Percentiles rank a stretch among this genome's conserved stretches.
Evolutionary conservation across 2,113 vertebrate genomes (phyloP).

Genomic region (Syngnathus floridae): DNA sequence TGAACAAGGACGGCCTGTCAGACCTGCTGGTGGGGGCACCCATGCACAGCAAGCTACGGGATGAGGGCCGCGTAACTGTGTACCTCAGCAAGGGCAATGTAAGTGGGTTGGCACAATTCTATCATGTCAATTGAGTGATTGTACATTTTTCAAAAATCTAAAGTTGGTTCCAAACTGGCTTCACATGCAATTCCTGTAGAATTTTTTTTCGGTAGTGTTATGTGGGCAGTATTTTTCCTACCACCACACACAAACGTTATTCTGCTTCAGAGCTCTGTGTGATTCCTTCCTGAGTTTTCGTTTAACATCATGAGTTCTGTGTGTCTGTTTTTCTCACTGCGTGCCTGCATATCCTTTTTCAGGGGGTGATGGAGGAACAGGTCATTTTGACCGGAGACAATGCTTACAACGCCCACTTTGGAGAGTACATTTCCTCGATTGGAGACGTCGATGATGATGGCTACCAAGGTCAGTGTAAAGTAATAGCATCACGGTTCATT

Average conservation of each 20-base stretch:
- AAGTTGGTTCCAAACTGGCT: background rate
- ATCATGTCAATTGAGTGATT: background rate
- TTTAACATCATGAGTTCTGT: background rate
- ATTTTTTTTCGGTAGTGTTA: background rate
- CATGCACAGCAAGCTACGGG: constrained; percentile 92
- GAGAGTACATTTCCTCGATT: constrained; percentile 83
- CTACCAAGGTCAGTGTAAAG: constrained; percentile 78
- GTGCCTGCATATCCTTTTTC: constrained; percentile 42
- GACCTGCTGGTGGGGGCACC: constrained; percentile 97
- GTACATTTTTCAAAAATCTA: background rate
- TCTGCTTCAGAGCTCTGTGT: background rate
- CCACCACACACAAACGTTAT: background rate
- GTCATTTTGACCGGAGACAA: constrained; percentile 73
- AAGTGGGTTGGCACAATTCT: constrained; percentile 57
- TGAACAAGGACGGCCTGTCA: constrained; percentile 91
- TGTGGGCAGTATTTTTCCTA: background rate
- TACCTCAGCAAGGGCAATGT: constrained; percentile 96
- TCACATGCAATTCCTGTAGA: background rate
- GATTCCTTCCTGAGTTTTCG: background rate
- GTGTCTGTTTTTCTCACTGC: background rate
- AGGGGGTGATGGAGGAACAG: constrained; percentile 90
- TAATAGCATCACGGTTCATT: constrained; percentile 3
- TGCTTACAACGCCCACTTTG: constrained; percentile 90
- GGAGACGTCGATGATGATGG: constrained; percentile 92
- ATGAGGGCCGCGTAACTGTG: constrained; percentile 93